Percentiles rank a stretch among this genome's conserved stretches.
Evolutionary conservation across 2,113 vertebrate species (phyloP).

Genomic region (Pipa parva): DNA sequence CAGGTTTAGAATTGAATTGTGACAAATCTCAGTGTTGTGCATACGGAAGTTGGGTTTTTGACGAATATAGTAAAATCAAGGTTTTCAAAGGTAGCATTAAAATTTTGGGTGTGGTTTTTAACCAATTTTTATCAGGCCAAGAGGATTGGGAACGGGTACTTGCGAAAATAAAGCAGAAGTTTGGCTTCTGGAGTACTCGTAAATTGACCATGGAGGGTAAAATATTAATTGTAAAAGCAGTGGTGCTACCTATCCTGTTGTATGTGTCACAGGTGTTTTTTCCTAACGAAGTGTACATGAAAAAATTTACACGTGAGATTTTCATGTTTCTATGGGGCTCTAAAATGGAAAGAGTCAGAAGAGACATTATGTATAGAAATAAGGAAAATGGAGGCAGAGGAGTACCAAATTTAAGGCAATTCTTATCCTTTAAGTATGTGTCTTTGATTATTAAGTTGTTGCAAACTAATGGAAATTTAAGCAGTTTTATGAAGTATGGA

Average conservation of each 20-base stretch:
- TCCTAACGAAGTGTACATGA: background rate
- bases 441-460: too few relatives aligned
- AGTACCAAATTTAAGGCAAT: background rate
- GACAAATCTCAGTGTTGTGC: background rate
- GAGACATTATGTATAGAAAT: background rate
- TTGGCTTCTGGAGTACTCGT: background rate
- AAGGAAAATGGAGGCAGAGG: background rate
- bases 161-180: background rate
- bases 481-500: too few relatives aligned
- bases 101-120: background rate
- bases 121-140: accelerated
- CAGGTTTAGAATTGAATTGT: background rate
- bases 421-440: background rate
- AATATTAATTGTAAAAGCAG: background rate
- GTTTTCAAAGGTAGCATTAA: too few relatives aligned
- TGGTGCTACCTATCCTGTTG: background rate
- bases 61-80: too few relatives aligned
- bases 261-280: background rate
- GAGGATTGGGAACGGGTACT: background rate
- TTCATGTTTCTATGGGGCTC: background rate
- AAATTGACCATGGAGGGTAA: background rate
- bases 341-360: background rate
- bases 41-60: background rate
- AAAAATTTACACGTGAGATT: too few relatives aligned
- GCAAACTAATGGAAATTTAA: too few relatives aligned